Evolutionary conservation across 2,113 vertebrate species (phyloP).

Genomic region (Catharus minimus): DNA sequence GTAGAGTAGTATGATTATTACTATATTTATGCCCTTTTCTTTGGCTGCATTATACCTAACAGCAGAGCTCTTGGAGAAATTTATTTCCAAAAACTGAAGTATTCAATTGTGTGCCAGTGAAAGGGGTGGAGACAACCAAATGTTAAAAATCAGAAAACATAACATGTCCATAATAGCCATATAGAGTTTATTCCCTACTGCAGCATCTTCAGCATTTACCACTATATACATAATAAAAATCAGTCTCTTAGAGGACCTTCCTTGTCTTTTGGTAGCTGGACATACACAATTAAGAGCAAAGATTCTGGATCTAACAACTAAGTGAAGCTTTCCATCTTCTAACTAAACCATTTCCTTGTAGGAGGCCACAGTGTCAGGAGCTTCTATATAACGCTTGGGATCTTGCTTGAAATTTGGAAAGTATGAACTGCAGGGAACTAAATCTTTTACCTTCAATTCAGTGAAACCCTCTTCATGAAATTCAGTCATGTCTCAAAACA

Average conservation of each 20-base stretch:
- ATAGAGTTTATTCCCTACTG: not conserved
- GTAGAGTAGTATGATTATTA: not conserved
- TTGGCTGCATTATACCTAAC: not conserved
- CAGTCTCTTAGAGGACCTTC: not conserved
- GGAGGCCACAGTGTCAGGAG: not conserved
- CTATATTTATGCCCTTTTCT: not conserved
- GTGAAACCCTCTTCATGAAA: not conserved
- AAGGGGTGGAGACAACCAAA: not conserved
- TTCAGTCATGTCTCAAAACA: not conserved
- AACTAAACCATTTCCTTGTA: not conserved
- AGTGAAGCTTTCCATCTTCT: not conserved
- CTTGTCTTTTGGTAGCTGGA: not conserved
- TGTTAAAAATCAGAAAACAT: not conserved
- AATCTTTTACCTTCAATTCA: not conserved
- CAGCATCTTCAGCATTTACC: not conserved
- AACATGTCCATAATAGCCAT: not conserved
- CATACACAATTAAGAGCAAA: not conserved
- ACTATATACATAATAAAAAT: not conserved
- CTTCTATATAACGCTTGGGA: accelerated
- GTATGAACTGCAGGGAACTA: not conserved
- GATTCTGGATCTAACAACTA: not conserved
- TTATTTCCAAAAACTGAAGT: not conserved
- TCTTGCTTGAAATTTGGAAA: not conserved
- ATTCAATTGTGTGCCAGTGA: not conserved
- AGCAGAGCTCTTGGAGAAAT: not conserved